Conservation (phyloP, 2,888 invertebrate genomes). For the Aleiodes alternator region DNA sequence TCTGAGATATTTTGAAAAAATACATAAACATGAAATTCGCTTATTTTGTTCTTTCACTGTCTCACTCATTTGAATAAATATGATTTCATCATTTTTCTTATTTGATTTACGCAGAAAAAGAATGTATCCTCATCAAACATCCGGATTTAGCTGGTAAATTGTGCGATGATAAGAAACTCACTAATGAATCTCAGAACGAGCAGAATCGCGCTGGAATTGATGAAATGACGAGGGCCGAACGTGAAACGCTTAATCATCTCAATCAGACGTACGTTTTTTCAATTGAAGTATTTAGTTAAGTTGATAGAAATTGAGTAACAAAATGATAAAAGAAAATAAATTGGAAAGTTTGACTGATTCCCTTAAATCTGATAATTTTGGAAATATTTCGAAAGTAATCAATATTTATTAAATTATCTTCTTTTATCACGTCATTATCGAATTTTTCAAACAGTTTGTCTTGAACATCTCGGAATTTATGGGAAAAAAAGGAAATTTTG, state of each 20-base stretch:
- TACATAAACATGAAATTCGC: background rate
- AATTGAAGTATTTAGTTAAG: slow-evolving; percentile 27
- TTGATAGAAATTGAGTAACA: background rate
- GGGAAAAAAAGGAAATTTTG: no score
- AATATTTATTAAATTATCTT: no score
- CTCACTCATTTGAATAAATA: background rate
- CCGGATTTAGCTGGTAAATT: slow-evolving; percentile 81
- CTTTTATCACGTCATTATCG: no score
- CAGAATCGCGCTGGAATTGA: slow-evolving; percentile 79
- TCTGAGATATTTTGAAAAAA: background rate
- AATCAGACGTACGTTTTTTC: slow-evolving; percentile 71
- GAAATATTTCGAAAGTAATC: no score
- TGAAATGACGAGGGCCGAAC: slow-evolving; percentile 77
- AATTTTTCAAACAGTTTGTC: no score
- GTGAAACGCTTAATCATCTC: slow-evolving; percentile 75
- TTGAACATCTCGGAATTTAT: no score
- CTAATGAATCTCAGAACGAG: slow-evolving; percentile 79
- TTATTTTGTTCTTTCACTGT: background rate
- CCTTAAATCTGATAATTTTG: no score
- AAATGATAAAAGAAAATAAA: no score
- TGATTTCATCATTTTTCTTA: slow-evolving; percentile 15
- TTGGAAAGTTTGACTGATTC: no score
- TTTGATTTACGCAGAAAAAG: slow-evolving; percentile 75
- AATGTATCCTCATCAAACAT: slow-evolving; percentile 78
- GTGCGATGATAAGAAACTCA: slow-evolving; percentile 78